Evolutionary conservation across 2,113 vertebrate species (phyloP).

Genomic region (Grammomys dolichurus): DNA sequence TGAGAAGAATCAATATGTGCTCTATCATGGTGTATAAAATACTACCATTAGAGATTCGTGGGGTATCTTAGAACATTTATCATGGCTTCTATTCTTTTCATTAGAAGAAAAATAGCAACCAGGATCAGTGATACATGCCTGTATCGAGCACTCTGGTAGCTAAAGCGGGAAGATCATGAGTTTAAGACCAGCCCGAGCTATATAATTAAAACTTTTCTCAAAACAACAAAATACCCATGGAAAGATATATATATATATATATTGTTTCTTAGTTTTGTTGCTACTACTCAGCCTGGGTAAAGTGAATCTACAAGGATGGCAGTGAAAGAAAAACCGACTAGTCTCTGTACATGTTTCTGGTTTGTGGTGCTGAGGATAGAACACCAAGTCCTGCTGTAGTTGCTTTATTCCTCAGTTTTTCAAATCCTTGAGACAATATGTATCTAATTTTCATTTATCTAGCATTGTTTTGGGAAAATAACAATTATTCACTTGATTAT

Average conservation of each 20-base stretch:
- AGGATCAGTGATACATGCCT: background rate
- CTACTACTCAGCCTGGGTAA: background rate
- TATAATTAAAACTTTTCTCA: background rate
- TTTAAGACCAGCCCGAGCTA: background rate
- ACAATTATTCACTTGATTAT: slow-evolving; percentile 1
- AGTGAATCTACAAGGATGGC: background rate
- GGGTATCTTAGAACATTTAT: background rate
- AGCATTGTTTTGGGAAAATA: background rate
- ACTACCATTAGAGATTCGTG: background rate
- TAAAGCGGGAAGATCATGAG: background rate
- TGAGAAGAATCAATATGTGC: background rate
- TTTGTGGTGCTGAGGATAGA: background rate
- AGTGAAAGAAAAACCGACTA: background rate
- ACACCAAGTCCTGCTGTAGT: background rate
- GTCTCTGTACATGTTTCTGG: background rate
- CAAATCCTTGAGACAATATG: background rate
- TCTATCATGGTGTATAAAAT: slow-evolving; percentile 11
- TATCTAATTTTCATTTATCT: background rate
- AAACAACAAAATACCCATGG: background rate
- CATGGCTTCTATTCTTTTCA: background rate
- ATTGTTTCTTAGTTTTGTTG: background rate
- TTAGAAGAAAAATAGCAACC: background rate
- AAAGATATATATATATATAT: background rate
- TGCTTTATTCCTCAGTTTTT: background rate
- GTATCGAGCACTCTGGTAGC: background rate